A percentile compares a stretch with the other conserved stretches of the same genome.
These are phyloP conservation scores for Zaprionus obscuricornis DNA, from an alignment of 2,888 invertebrate species.

Conservation along the genomic window DNA sequence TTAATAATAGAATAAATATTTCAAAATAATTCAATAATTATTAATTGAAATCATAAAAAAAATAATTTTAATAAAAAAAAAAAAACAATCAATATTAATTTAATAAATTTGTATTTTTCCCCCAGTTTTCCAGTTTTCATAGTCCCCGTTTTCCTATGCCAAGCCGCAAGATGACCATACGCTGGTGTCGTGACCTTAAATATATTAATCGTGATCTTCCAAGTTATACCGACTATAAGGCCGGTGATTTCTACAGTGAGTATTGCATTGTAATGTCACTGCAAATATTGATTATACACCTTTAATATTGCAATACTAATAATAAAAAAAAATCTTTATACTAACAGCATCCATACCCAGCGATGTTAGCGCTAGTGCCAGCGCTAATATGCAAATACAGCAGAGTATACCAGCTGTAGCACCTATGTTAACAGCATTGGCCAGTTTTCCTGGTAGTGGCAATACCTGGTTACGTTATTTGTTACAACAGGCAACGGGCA, in stretches of 20 bases:
- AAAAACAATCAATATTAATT: background rate
- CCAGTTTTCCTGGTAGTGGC: constrained; percentile 92
- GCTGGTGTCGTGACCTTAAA: constrained; percentile 82
- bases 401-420: constrained; percentile 44
- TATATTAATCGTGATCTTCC: constrained; percentile 80
- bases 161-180: constrained; percentile 80
- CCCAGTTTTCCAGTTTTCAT: constrained; percentile 81
- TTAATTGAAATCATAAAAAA: too few relatives aligned
- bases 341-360: constrained; percentile 62
- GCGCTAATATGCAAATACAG: constrained; percentile 3
- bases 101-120: background rate
- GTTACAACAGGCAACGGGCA: constrained; percentile 90
- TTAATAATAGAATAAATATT: too few relatives aligned
- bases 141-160: constrained; percentile 77
- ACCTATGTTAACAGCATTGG: constrained; percentile 85
- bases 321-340: background rate
- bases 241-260: constrained; percentile 67
- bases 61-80: too few relatives aligned
- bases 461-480: constrained; percentile 93
- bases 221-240: constrained; percentile 67
- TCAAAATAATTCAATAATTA: too few relatives aligned
- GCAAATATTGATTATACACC: too few relatives aligned
- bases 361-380: constrained; percentile 46
- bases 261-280: too few relatives aligned
- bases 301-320: background rate